phyloP scores from a whole-genome alignment of 1,140 invertebrate species.

The Eupeodes corollae region DNA sequence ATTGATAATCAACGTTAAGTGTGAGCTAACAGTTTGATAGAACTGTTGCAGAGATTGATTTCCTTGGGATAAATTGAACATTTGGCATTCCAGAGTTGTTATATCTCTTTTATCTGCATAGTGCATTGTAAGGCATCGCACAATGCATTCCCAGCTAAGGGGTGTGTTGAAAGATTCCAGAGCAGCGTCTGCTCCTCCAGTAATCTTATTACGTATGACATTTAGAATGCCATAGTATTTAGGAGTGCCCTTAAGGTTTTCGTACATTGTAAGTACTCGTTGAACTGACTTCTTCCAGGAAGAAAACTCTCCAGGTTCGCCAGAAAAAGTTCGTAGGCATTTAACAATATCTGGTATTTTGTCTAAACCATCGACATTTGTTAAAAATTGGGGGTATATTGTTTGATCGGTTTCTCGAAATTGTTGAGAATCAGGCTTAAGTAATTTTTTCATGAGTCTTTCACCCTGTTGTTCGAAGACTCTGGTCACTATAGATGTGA shows the following conservation, averaged over 20 bases:
- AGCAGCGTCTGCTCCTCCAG: background rate
- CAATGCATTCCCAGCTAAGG: conserved; percentile 2
- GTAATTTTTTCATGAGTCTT: too few relatives aligned
- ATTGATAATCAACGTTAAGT: conserved; percentile 1
- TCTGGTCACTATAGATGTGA: too few relatives aligned
- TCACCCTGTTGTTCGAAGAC: too few relatives aligned
- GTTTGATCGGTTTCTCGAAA: too few relatives aligned
- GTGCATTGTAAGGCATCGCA: conserved; percentile 7
- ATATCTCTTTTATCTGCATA: conserved; percentile 13
- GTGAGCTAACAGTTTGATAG: conserved; percentile 1
- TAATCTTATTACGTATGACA: conserved; percentile 2
- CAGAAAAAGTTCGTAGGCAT: conserved; percentile 1
- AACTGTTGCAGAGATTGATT: background rate
- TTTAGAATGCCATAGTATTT: conserved; percentile 4
- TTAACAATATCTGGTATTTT: too few relatives aligned
- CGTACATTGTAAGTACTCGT: conserved; percentile 1
- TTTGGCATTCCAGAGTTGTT: too few relatives aligned
- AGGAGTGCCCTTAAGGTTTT: background rate
- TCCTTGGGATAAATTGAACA: background rate
- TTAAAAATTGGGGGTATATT: too few relatives aligned
- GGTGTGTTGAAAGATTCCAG: conserved; percentile 3
- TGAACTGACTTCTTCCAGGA: conserved; percentile 6
- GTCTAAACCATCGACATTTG: too few relatives aligned
- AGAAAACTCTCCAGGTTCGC: background rate
- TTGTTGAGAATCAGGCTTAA: too few relatives aligned